These are phyloP conservation scores for Pygmarrhopalites habei DNA, from an alignment of 1,140 invertebrate species.

Conservation along the genomic window DNA sequence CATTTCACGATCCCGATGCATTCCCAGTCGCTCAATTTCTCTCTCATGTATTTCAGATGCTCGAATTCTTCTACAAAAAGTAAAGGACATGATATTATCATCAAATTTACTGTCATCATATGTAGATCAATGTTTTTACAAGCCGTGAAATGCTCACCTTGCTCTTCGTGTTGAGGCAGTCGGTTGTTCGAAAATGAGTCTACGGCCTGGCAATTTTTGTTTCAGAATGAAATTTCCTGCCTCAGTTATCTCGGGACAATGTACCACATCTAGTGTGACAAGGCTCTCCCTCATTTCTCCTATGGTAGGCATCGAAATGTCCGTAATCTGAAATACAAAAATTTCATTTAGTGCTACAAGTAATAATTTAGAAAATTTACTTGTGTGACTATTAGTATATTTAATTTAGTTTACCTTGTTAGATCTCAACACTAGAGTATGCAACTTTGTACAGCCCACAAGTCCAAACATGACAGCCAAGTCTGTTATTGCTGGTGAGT, in stretches of 20 bases:
- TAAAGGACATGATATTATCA: too few species aligned
- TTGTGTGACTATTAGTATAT: too few species aligned
- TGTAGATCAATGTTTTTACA: too few species aligned
- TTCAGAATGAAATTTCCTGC: background rate
- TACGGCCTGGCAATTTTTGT: background rate
- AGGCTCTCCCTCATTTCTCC: background rate
- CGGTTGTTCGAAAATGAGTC: background rate
- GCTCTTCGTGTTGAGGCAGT: background rate
- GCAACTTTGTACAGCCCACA: background rate
- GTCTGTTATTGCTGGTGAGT: background rate
- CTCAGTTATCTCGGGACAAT: background rate
- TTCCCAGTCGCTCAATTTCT: too few species aligned
- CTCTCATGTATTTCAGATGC: too few species aligned
- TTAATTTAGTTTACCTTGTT: background rate
- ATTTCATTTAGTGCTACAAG: too few species aligned
- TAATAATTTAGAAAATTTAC: too few species aligned
- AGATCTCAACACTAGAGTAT: background rate
- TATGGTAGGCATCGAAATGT: background rate
- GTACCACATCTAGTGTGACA: background rate
- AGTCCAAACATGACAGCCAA: conserved; percentile 19
- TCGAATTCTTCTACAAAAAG: too few species aligned
- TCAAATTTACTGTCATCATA: too few species aligned
- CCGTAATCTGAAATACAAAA: background rate
- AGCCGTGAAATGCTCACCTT: too few species aligned
- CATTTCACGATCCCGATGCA: background rate